Evolutionary conservation across 2,113 vertebrate species (phyloP).

Genomic region (Neotragus pygmaeus): DNA sequence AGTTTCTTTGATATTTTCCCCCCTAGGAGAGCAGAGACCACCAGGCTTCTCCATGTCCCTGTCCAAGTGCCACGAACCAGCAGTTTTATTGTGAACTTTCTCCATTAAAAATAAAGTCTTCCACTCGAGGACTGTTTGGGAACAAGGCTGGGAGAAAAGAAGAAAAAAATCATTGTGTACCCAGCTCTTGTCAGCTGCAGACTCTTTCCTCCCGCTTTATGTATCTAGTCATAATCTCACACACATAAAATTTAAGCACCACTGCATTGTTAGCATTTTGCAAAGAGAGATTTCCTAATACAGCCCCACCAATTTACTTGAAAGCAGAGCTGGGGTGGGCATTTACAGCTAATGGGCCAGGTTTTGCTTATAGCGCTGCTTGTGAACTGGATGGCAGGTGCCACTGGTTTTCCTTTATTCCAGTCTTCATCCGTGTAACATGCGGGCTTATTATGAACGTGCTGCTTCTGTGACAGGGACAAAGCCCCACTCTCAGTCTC

Average conservation of each 20-base stretch:
- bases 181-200: constrained; percentile 64
- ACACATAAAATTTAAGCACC: constrained; percentile 77
- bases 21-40: not conserved
- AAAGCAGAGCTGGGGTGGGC: constrained; percentile 55
- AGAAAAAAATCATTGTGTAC: constrained; percentile 70
- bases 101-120: constrained; percentile 64
- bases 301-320: constrained; percentile 66
- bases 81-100: constrained; percentile 72
- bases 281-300: constrained; percentile 65
- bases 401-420: not conserved
- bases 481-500: not conserved
- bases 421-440: rapidly evolving
- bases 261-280: constrained; percentile 75
- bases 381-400: constrained; percentile 53
- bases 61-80: constrained; percentile 31
- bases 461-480: not conserved
- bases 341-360: constrained; percentile 54
- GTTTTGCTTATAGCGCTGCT: constrained; percentile 27
- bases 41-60: constrained; percentile 13
- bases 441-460: not conserved
- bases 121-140: constrained; percentile 61
- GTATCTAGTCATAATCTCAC: constrained; percentile 76
- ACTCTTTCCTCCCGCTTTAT: constrained; percentile 72
- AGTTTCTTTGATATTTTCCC: not conserved
- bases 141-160: constrained; percentile 29